A percentile compares a stretch with the other conserved stretches of the same genome.
phyloP scores from a whole-genome alignment of 2,888 invertebrate species.

The Augiades crinisus region DNA sequence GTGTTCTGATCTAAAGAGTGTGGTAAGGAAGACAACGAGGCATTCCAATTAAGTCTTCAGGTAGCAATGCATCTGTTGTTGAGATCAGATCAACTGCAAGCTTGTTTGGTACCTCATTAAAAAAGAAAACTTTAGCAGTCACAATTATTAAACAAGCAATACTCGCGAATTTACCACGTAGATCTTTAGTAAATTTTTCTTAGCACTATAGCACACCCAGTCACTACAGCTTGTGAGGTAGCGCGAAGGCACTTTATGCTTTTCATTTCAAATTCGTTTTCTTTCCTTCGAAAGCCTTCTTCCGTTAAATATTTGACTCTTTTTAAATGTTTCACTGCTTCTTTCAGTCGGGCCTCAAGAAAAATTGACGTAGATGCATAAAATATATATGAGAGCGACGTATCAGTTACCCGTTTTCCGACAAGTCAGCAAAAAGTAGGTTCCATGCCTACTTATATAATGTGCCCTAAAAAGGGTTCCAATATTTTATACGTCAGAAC shows the following conservation, averaged over 20 bases:
- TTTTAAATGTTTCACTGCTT: conserved; percentile 1
- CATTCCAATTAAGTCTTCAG: too few relatives aligned
- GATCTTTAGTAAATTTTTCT: too few relatives aligned
- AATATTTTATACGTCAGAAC: background rate
- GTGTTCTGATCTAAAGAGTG: too few relatives aligned
- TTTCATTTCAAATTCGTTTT: background rate
- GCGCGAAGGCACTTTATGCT: background rate
- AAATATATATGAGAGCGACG: background rate
- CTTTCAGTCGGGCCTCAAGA: background rate
- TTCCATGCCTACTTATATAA: background rate
- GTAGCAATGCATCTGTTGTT: too few relatives aligned
- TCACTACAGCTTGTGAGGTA: too few relatives aligned
- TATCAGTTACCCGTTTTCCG: background rate
- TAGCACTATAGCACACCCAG: too few relatives aligned
- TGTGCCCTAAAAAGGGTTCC: background rate
- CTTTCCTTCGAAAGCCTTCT: background rate
- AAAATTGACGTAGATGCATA: background rate
- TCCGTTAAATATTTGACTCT: conserved; percentile 5
- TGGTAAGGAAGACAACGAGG: too few relatives aligned
- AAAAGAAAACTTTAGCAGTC: too few relatives aligned
- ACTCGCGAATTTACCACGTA: too few relatives aligned
- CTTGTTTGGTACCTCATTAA: too few relatives aligned
- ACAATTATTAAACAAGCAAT: too few relatives aligned
- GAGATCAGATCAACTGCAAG: too few relatives aligned
- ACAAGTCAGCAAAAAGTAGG: conserved; percentile 1